phyloP scores from a whole-genome alignment of 2,797 vertebrate genomes.

The Epinephelus awoara region DNA sequence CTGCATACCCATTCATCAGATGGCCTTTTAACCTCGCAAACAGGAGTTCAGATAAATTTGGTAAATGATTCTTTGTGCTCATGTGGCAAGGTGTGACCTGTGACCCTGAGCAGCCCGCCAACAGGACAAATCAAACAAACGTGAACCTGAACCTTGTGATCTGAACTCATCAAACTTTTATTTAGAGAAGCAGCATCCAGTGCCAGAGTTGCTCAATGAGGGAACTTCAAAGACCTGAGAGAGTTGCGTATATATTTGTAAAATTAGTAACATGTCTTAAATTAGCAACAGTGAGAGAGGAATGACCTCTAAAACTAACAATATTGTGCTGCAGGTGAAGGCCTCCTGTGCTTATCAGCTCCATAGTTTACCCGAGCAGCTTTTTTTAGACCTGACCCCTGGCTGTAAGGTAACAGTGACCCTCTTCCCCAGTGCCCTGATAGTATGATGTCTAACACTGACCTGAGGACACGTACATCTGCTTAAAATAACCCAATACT shows the following conservation, averaged over 20 bases:
- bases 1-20: neutral
- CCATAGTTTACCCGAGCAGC: constrained; percentile 41
- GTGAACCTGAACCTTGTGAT: neutral
- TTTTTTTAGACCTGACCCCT: constrained; percentile 60
- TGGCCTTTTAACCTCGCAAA: neutral
- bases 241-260: constrained; percentile 23
- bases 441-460: constrained; percentile 4
- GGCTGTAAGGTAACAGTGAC: constrained; percentile 24
- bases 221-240: neutral
- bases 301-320: constrained; percentile 66
- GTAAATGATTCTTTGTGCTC: constrained; percentile 8
- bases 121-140: constrained; percentile 6
- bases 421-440: constrained; percentile 41
- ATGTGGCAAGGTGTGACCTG: constrained; percentile 1
- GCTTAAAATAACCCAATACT: neutral
- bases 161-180: neutral
- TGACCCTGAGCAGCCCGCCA: neutral
- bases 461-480: neutral
- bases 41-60: neutral
- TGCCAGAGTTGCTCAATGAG: constrained; percentile 22
- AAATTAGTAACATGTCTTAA: constrained; percentile 67
- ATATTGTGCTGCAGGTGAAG: constrained; percentile 43
- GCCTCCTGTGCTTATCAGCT: constrained; percentile 58
- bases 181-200: neutral
- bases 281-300: constrained; percentile 59